Evolutionary conservation across 2,797 vertebrate genomes (phyloP).

Genomic region (Halcyon chelicuti): DNA sequence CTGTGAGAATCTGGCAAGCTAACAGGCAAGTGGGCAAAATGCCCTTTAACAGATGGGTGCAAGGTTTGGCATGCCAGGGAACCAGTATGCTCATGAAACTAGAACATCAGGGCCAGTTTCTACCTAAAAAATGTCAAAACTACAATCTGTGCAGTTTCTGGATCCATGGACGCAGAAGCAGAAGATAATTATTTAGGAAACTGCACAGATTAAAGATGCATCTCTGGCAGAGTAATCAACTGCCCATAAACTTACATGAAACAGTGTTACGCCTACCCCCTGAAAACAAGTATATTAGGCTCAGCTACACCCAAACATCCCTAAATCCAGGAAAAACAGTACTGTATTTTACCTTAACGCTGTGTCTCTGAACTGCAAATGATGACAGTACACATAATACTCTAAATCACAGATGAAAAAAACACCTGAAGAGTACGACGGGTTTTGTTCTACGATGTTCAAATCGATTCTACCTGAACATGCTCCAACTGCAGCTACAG

Average conservation of each 20-base stretch:
- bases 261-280: neutral
- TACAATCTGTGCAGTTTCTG: constrained; percentile 61
- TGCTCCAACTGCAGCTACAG: neutral
- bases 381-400: neutral
- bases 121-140: constrained; percentile 64
- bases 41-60: constrained; percentile 71
- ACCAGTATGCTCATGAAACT: constrained; percentile 52
- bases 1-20: constrained; percentile 56
- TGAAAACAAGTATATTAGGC: neutral
- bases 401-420: neutral
- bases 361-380: neutral
- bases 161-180: neutral
- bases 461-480: neutral
- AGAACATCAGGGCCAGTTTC: constrained; percentile 52
- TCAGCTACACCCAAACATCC: neutral
- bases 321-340: neutral
- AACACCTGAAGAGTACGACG: rapidly evolving
- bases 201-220: neutral
- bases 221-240: constrained; percentile 2
- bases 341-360: neutral
- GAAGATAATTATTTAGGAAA: constrained; percentile 43
- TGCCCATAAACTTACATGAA: neutral
- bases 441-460: neutral
- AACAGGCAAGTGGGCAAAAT: constrained; percentile 52
- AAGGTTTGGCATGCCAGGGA: constrained; percentile 49